phyloP scores from a whole-genome alignment of 2,797 vertebrate species.

The Sphenopsis melanotis region DNA sequence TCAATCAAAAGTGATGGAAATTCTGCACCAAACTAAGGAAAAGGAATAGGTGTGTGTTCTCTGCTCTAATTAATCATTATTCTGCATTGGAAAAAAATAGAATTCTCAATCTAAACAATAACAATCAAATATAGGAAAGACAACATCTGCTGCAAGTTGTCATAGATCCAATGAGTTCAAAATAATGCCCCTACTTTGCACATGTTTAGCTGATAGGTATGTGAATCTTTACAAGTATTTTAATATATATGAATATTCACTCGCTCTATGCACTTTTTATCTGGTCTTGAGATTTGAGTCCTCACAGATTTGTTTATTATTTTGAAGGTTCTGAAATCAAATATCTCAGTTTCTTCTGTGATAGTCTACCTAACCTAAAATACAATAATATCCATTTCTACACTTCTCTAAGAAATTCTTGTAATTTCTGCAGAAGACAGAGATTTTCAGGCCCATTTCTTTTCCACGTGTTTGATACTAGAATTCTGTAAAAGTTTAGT shows the following conservation, averaged over 20 bases:
- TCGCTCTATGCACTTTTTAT: neutral
- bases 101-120: neutral
- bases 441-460: neutral
- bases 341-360: neutral
- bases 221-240: neutral
- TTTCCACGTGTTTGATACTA: neutral
- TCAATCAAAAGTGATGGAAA: neutral
- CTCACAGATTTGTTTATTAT: neutral
- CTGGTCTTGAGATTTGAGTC: neutral
- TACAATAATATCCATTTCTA: neutral
- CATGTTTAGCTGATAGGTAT: neutral
- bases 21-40: neutral
- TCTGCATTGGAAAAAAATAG: neutral
- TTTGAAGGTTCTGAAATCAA: neutral
- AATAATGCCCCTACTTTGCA: neutral
- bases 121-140: neutral
- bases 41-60: neutral
- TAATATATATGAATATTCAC: neutral
- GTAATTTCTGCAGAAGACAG: neutral
- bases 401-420: neutral
- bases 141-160: neutral
- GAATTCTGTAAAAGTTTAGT: neutral
- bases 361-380: neutral
- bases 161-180: neutral
- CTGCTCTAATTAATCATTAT: neutral